A percentile compares a stretch with the other conserved stretches of the same genome.
These are phyloP conservation scores for Lathamus discolor DNA, from an alignment of 2,113 vertebrate species.

Conservation along the genomic window DNA sequence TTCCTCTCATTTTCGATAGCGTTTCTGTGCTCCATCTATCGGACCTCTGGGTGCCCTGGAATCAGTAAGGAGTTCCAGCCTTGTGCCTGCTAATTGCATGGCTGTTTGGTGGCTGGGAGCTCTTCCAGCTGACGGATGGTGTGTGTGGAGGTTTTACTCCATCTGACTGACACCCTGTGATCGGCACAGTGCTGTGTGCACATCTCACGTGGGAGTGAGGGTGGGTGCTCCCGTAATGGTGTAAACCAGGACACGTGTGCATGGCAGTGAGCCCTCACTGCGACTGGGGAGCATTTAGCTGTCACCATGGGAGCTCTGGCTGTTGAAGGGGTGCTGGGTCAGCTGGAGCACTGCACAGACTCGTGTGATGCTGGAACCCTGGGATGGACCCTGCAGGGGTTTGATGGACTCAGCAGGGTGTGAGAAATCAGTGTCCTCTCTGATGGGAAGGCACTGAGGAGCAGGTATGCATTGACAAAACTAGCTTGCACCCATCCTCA, in stretches of 20 bases:
- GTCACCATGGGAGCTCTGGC: neutral
- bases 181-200: rapidly evolving
- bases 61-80: conserved; percentile 42
- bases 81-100: neutral
- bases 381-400: neutral
- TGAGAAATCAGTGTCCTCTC: neutral
- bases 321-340: neutral
- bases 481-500: neutral
- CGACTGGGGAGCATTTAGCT: neutral
- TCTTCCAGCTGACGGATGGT: conserved; percentile 8
- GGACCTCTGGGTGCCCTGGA: neutral
- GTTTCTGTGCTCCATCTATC: neutral
- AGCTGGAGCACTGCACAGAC: neutral
- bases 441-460: neutral
- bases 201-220: rapidly evolving
- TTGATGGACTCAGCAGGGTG: neutral
- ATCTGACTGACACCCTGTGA: neutral
- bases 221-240: neutral
- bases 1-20: neutral
- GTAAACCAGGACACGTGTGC: rapidly evolving
- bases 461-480: neutral
- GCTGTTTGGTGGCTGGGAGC: neutral
- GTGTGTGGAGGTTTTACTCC: neutral
- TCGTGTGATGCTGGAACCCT: neutral
- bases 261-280: neutral